Base-by-base conservation (phyloP, 2,113 vertebrate species). In the Fulmarus glacialis region DNA sequence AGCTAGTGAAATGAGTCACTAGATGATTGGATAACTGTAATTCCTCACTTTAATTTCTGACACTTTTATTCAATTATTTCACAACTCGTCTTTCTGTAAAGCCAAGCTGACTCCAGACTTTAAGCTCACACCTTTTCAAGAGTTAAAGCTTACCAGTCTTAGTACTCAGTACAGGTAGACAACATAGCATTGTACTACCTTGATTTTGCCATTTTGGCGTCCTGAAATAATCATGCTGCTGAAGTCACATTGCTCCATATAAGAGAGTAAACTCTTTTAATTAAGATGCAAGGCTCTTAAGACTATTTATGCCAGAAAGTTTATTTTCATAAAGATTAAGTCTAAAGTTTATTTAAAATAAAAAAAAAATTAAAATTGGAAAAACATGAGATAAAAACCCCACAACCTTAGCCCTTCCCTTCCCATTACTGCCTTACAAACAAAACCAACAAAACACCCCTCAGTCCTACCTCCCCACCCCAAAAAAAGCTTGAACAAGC, bases 1-100 rank as follows among this genome's bases (percentile, higher is more conserved):
- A 87, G 38, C 79, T 70, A 86, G 48, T 78, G 58, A 94, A 93
- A 95, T 94, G 87, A 94, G 40, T 94, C 92, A 93, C 50, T 73
- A 60, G 62, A 70, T 67, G 74, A 84, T 4, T 72, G 82, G 74
- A 93, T 80, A 93, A 88, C 60, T 74, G 43, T 50, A 92, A 96
- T 80, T 94, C 79, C 59, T 90, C 43, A 18, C 62, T 96, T 87
- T n/a, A 90, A 72, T 64, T 72, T 79, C 64, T 36, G 48, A 14
- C 53, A 59, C 34, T 93, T 68, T 63, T 32, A 85, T 83, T 70
- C 21, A 87, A 18, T 45, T 50, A 94, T 97, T 95, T 93, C 90
- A 82, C 87, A 97, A 87, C 43, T 59, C 52, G 64, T 88, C 34
- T 45, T 77, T 91, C 71, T 90, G 53, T 53, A 82, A 95, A 87